Evolutionary conservation across 1,140 invertebrate genomes (phyloP).

Genomic region (Drepana arcuata): DNA sequence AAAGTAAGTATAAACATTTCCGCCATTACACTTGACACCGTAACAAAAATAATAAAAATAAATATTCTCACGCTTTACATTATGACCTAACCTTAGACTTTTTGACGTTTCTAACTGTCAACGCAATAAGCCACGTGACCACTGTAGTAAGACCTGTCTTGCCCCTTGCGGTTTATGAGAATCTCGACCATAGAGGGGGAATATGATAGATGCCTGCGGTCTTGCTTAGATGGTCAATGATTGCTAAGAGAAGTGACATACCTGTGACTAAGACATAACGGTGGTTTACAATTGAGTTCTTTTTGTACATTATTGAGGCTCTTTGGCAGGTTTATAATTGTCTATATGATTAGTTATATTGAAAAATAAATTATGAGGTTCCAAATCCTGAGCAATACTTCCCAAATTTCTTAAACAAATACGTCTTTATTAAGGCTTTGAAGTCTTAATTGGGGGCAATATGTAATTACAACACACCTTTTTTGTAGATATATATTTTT

Average conservation of each 20-base stretch:
- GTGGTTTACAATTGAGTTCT: constrained; percentile 20
- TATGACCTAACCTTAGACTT: constrained; percentile 46
- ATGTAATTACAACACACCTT: too few species aligned
- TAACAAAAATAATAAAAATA: constrained; percentile 7
- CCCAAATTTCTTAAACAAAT: too few species aligned
- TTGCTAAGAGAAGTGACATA: constrained; percentile 44
- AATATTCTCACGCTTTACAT: constrained; percentile 48
- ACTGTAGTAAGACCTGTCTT: constrained; percentile 21
- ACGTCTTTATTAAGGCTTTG: too few species aligned
- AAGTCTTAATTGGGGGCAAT: too few species aligned
- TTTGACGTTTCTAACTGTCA: constrained; percentile 52
- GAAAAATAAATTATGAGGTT: too few species aligned
- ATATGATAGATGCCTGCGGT: constrained; percentile 9
- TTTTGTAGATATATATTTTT: too few species aligned
- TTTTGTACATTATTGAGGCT: neutral
- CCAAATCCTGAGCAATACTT: too few species aligned
- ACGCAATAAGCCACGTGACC: constrained; percentile 32
- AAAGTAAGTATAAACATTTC: neutral
- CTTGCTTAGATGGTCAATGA: constrained; percentile 33
- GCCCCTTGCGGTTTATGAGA: constrained; percentile 6
- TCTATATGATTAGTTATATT: too few species aligned
- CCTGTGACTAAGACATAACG: constrained; percentile 44
- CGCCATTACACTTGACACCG: constrained; percentile 3
- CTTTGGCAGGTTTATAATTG: neutral
- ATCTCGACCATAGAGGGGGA: constrained; percentile 4